These are phyloP conservation scores for Hemiprocne comata DNA, from an alignment of 2,113 vertebrate genomes.

Conservation along the genomic window DNA sequence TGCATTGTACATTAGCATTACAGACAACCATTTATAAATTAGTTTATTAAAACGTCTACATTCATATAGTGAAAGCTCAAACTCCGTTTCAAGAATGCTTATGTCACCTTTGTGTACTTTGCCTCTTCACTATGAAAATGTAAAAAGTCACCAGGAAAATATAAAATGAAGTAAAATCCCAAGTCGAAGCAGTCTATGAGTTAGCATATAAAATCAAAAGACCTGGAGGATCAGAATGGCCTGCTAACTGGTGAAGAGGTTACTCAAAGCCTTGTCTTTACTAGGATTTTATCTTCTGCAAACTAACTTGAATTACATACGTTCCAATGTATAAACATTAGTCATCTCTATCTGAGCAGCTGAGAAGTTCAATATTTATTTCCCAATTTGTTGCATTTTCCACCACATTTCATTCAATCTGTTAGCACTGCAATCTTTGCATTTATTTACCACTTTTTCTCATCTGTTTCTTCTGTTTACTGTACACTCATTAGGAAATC, in stretches of 20 bases:
- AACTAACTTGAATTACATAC: background rate
- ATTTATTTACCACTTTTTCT: background rate
- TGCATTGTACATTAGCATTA: background rate
- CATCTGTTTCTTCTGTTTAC: background rate
- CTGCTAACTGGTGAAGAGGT: background rate
- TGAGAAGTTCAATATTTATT: constrained; percentile 19
- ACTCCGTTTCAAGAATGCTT: background rate
- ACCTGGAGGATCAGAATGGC: background rate
- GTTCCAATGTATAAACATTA: constrained; percentile 7
- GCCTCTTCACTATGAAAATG: background rate
- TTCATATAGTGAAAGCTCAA: background rate
- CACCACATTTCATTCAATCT: constrained; percentile 21
- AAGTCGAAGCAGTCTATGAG: background rate
- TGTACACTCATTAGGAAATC: background rate
- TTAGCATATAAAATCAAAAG: background rate
- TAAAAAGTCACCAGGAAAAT: background rate
- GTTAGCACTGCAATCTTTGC: background rate
- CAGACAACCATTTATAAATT: constrained; percentile 21
- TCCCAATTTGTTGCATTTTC: constrained; percentile 21
- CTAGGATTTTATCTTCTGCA: background rate
- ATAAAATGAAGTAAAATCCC: background rate
- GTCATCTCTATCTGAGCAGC: background rate
- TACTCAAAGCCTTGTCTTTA: background rate
- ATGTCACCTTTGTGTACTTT: background rate
- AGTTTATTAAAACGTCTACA: background rate